Evolutionary conservation across 2,797 vertebrate genomes (phyloP), one percentile per base, ranked within the genome.

Genomic region (Rhinella marina): DNA sequence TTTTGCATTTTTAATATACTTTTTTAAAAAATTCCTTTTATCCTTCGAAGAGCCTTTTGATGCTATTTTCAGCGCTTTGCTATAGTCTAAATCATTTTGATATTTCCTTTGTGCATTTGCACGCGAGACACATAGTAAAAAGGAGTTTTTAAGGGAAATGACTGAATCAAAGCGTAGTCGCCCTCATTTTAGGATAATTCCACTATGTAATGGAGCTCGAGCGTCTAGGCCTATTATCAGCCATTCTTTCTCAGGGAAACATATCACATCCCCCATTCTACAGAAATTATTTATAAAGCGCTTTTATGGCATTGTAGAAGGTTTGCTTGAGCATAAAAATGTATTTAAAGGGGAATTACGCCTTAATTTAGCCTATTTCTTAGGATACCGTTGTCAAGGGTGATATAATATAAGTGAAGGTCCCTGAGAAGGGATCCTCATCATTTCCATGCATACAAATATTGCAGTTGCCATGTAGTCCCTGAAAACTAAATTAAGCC

Each of bases 81-180:
- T 75, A n/a, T 50, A 75, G 2, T 50, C 21, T 50, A 50, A 75
- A 75, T 75, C 72, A 50, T 48, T 75, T 50, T 48, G 72, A 50
- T 75, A 75, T 75, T 50, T 75, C 72, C 41, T 75, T 75, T 75
- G 41, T 75, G 72, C 41, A 50, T 75, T 70, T 19, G 27, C 25
- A 27, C 70, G 6, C 19, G 29, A 41, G 17, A 50, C 32, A 12
- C 72, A 75, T 75, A 50, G 10, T 75, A 50, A 50, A 50, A 75
- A 50, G 32, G 7, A 12, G 0, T 13, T 68, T 68, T 27, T 25
- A 72, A 41, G 41, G 72, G 21, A 21, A 75, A n/a, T 75, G 72
- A 75, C 1, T 75, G 72, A 48, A 75, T 75, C 41, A 75, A 75
- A 75, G 72, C 72, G 6, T 48, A 75, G 41, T 50, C 19, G 21